These are phyloP conservation scores for Pampus argenteus DNA, from an alignment of 2,797 vertebrate species.

Conservation along the genomic window DNA sequence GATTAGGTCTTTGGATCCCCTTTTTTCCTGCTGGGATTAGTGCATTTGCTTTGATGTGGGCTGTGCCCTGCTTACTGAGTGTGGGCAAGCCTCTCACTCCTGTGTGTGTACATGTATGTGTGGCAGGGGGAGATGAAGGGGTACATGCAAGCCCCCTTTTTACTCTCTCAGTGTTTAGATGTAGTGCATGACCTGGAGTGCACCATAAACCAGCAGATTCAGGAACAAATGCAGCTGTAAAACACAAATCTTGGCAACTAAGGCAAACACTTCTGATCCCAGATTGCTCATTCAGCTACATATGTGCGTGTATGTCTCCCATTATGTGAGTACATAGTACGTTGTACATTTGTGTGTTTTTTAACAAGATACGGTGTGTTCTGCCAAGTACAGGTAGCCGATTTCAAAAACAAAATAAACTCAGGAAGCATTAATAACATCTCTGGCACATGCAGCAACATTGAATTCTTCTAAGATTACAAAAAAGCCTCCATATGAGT, in stretches of 20 bases:
- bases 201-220: slow-evolving; percentile 67
- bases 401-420: slow-evolving; percentile 70
- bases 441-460: slow-evolving; percentile 45
- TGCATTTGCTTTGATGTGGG: slow-evolving; percentile 72
- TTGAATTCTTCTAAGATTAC: slow-evolving; percentile 37
- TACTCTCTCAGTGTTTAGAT: slow-evolving; percentile 67
- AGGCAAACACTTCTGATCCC: slow-evolving; percentile 67
- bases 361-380: slow-evolving; percentile 48
- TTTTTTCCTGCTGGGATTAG: slow-evolving; percentile 68
- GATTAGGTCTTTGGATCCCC: slow-evolving; percentile 47
- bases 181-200: slow-evolving; percentile 58
- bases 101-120: slow-evolving; percentile 46
- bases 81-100: slow-evolving; percentile 49
- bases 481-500: slow-evolving; percentile 33
- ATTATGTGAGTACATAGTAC: slow-evolving; percentile 14
- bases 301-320: slow-evolving; percentile 32
- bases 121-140: slow-evolving; percentile 56
- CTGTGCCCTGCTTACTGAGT: slow-evolving; percentile 50
- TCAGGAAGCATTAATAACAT: slow-evolving; percentile 73
- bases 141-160: slow-evolving; percentile 47
- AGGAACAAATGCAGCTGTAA: slow-evolving; percentile 75
- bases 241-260: slow-evolving; percentile 69
- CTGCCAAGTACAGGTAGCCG: slow-evolving; percentile 71
- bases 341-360: slow-evolving; percentile 38
- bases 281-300: slow-evolving; percentile 45